Percentiles rank a stretch among this genome's conserved stretches.
Conservation (phyloP, 2,888 invertebrate genomes). For the Drosophila quasianomalipes region DNA sequence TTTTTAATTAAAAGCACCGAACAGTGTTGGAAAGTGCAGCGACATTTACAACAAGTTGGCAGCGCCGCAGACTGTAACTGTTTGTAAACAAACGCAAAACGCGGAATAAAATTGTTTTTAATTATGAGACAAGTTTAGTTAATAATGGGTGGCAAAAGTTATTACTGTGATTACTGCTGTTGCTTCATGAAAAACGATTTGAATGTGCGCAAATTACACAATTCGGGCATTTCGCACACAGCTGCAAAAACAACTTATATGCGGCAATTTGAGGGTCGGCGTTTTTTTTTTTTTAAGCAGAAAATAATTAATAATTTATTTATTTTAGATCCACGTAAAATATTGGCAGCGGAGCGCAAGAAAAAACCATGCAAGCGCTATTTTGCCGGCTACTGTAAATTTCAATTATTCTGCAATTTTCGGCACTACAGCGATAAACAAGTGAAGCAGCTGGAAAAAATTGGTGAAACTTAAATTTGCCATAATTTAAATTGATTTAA, state of each 20-base stretch:
- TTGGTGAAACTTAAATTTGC: slow-evolving; percentile 54
- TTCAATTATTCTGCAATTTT: slow-evolving; percentile 80
- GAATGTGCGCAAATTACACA: slow-evolving; percentile 83
- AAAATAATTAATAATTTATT: background rate
- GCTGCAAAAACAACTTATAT: slow-evolving; percentile 79
- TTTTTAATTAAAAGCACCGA: slow-evolving; percentile 30
- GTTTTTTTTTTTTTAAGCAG: background rate
- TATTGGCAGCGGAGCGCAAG: slow-evolving; percentile 60
- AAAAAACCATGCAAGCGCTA: slow-evolving; percentile 76
- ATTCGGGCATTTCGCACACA: slow-evolving; percentile 80
- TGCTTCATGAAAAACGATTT: slow-evolving; percentile 84
- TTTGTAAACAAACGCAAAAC: slow-evolving; percentile 35
- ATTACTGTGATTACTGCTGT: slow-evolving; percentile 84
- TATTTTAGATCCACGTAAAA: slow-evolving; percentile 66
- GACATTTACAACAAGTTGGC: slow-evolving; percentile 16
- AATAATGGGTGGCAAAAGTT: slow-evolving; percentile 83
- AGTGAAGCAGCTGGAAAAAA: slow-evolving; percentile 66
- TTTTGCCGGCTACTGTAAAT: slow-evolving; percentile 77
- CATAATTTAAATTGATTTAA: background rate
- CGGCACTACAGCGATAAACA: slow-evolving; percentile 77
- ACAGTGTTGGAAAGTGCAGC: slow-evolving; percentile 28
- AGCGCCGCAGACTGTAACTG: slow-evolving; percentile 3
- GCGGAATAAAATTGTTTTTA: background rate
- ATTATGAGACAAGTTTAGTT: background rate
- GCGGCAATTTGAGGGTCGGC: slow-evolving; percentile 66